Base-by-base conservation (phyloP, 2,113 vertebrate genomes). In the Cavia porcellus region DNA sequence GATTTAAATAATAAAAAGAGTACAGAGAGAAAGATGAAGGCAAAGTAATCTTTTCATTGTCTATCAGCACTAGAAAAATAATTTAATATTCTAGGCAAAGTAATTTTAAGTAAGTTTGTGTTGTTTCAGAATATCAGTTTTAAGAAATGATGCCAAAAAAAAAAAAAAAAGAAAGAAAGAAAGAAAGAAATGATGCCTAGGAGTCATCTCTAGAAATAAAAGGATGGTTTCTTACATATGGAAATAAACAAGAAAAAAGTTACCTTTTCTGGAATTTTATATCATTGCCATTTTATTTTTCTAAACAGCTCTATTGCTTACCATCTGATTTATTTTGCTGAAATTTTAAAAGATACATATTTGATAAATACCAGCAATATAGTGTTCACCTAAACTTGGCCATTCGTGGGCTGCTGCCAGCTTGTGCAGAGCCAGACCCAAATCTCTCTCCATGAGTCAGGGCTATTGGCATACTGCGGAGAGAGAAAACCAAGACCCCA, bases 31-130 rank as follows among this genome's bases (percentile, higher is more conserved):
- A 80, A 96, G 30, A 70, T 47, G 47, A 96, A 74, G 42, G 3
- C 2, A 45, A 81, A 95, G 68, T 6, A 88, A 1, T 83, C 61
- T 80, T 80, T 92, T 79, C 38, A 90, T 72, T 90, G 13, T 81
- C 68, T 59, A 30, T 66, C 20, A 61, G 13, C 42, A 68, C 50
- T 59, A 80, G 22, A 80, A 32, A 87, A n/a, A 86, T 24, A 84
- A 70, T 55, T 66, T 1, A 79, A 84, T 32, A 92, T 84, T 94
- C 28, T 93, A 61, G 10, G 68, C 77, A 91, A 93, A 95, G 74
- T 0, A 4, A 52, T 83, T 84, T 61, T 74, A 15, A 35, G n/a
- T 68, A 20, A 68, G 14, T 70, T 92, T 85, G 35, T 74, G 79
- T 25, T 83, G 61, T 81, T 96, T 94, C 19, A 74, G 4, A 68